These are phyloP conservation scores for Sciurus carolinensis DNA, from an alignment of 2,797 vertebrate genomes.

Conservation along the genomic window DNA sequence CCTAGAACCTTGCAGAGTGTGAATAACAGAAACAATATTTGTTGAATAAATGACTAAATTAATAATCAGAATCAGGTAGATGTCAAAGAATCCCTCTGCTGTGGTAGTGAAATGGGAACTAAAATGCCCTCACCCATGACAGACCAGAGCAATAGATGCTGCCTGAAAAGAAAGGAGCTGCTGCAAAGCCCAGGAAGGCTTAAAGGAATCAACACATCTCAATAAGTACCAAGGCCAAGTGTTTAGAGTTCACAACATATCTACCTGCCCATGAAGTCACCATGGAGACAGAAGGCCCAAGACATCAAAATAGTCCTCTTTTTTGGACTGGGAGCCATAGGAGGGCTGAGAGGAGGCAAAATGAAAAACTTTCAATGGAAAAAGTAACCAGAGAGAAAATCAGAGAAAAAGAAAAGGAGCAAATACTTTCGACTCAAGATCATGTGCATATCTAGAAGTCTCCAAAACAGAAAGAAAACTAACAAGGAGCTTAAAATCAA, in stretches of 20 bases:
- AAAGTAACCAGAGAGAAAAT: neutral
- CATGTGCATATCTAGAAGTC: neutral
- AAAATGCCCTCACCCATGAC: neutral
- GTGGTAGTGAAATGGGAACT: neutral
- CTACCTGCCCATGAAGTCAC: neutral
- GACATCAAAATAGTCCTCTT: neutral
- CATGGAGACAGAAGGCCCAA: neutral
- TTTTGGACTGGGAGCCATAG: neutral
- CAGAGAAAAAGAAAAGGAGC: neutral
- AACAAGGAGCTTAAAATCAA: neutral
- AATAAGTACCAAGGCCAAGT: neutral
- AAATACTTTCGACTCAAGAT: neutral
- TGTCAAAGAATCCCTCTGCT: neutral
- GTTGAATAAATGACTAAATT: constrained; percentile 56
- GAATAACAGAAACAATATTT: neutral
- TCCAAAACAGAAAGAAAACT: neutral
- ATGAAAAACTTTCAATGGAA: neutral
- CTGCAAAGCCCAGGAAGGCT: neutral
- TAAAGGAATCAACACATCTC: neutral
- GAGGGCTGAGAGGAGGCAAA: neutral
- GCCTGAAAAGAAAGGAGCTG: neutral
- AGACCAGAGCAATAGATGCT: neutral
- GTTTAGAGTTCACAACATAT: neutral
- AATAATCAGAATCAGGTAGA: neutral
- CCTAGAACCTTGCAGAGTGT: neutral